Conservation (phyloP, 2,888 invertebrate genomes). For the Drosophila sordidula region DNA sequence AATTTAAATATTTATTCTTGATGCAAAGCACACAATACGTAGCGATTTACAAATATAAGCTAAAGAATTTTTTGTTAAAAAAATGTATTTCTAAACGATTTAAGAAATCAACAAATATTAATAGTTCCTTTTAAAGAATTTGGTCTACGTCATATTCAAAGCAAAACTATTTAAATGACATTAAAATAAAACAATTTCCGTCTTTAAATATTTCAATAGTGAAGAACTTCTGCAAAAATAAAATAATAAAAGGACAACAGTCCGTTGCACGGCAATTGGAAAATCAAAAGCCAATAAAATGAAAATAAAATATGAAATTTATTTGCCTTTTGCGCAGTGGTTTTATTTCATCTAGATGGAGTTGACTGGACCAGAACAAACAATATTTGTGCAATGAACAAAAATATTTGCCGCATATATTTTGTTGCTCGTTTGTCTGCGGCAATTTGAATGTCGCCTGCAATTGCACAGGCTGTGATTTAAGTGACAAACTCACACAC, state of each 20-base stretch:
- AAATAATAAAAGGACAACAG: conserved; percentile 30
- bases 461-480: conserved; percentile 54
- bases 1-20: not conserved
- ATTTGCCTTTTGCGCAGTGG: conserved; percentile 24
- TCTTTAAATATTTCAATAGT: not conserved
- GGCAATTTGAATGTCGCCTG: conserved; percentile 51
- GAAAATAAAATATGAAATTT: conserved; percentile 49
- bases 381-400: conserved; percentile 37
- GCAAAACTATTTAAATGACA: conserved; percentile 1
- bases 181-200: conserved; percentile 8
- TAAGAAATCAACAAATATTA: not conserved
- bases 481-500: conserved; percentile 24
- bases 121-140: not conserved
- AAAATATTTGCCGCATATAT: conserved; percentile 46
- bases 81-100: not conserved
- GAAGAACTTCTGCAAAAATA: not conserved
- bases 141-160: too few relatives aligned
- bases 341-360: conserved; percentile 16
- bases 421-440: conserved; percentile 31
- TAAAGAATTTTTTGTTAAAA: not conserved
- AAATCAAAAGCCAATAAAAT: conserved; percentile 67
- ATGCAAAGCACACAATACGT: not conserved
- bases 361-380: conserved; percentile 42
- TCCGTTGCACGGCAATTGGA: conserved; percentile 44
- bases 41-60: too few relatives aligned